These are phyloP conservation scores for Prunella himalayana DNA, from an alignment of 2,113 vertebrate genomes.

Conservation along the genomic window DNA sequence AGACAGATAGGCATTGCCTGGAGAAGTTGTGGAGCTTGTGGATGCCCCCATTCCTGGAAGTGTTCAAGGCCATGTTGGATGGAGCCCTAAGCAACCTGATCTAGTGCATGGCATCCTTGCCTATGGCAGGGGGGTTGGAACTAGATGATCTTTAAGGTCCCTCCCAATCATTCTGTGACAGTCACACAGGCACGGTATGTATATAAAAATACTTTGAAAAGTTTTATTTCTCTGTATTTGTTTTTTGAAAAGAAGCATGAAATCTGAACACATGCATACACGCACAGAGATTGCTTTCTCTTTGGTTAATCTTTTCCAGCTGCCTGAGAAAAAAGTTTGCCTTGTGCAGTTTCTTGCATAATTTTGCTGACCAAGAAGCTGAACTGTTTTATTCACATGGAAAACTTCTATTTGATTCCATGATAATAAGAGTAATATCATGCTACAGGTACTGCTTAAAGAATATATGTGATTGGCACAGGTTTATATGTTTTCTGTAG, in stretches of 20 bases:
- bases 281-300: fast-evolving
- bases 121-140: fast-evolving
- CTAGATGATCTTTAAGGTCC: not conserved
- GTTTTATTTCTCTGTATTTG: not conserved
- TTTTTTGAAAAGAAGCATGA: not conserved
- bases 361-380: not conserved
- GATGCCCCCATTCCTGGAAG: not conserved
- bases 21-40: not conserved
- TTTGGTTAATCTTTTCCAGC: not conserved
- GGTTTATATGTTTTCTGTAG: not conserved
- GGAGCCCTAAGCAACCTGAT: not conserved
- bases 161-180: not conserved
- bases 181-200: not conserved
- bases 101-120: not conserved
- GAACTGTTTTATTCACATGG: not conserved
- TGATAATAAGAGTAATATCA: not conserved
- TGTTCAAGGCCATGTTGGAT: not conserved
- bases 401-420: not conserved
- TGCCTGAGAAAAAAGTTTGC: not conserved
- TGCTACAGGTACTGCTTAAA: not conserved
- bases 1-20: not conserved
- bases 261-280: not conserved
- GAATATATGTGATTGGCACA: not conserved
- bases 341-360: not conserved
- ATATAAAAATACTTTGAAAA: not conserved